phyloP scores from a whole-genome alignment of 2,113 vertebrate genomes.

The Sinocyclocheilus rhinocerous region DNA sequence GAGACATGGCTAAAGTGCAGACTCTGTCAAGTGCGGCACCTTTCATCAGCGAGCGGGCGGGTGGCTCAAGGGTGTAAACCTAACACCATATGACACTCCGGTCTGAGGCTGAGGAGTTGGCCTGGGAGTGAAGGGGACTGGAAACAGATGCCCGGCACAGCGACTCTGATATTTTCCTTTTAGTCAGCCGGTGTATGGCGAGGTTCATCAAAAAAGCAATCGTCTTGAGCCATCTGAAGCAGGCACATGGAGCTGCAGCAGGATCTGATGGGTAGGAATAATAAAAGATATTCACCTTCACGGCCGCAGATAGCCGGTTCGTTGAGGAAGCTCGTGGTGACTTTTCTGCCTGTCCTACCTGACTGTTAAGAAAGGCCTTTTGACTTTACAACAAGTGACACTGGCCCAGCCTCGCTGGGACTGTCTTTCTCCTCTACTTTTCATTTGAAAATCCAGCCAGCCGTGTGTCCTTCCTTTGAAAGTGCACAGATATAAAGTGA shows the following conservation, averaged over 20 bases:
- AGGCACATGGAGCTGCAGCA: neutral
- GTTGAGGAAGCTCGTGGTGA: conserved; percentile 29
- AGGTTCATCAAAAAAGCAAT: conserved; percentile 5
- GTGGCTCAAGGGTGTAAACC: neutral
- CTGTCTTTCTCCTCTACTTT: conserved; percentile 55
- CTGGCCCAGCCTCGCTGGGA: conserved; percentile 58
- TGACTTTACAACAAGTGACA: conserved; percentile 67
- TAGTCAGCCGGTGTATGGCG: neutral
- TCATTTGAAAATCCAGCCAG: conserved; percentile 55
- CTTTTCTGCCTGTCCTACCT: conserved; percentile 27
- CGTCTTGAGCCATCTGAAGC: neutral
- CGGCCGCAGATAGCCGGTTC: conserved; percentile 2
- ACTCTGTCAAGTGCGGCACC: conserved; percentile 41
- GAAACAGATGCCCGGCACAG: neutral
- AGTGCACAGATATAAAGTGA: neutral
- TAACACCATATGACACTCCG: conserved; percentile 20
- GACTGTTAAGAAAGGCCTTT: conserved; percentile 59
- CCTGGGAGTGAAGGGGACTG: conserved; percentile 18
- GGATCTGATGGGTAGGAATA: neutral
- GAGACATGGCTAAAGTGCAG: conserved; percentile 61
- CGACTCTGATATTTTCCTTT: neutral
- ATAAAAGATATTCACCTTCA: conserved; percentile 44
- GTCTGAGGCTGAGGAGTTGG: neutral
- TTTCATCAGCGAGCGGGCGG: conserved; percentile 52
- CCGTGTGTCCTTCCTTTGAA: conserved; percentile 34